phyloP scores from a whole-genome alignment of 2,113 vertebrate genomes.

The Bos javanicus region DNA sequence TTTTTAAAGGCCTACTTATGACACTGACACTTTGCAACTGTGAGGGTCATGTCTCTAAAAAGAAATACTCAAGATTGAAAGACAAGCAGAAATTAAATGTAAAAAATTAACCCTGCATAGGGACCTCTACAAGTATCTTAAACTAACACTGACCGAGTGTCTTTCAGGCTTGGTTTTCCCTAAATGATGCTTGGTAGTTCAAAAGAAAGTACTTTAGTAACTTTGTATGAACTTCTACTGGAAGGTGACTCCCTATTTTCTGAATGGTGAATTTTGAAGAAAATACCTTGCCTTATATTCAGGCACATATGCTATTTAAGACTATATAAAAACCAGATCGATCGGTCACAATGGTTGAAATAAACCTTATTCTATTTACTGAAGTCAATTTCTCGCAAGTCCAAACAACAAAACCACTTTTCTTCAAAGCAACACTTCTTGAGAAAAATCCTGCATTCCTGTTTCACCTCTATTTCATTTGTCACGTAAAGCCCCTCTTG shows the following conservation, averaged over 20 bases:
- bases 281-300: background rate
- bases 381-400: background rate
- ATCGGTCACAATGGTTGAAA: background rate
- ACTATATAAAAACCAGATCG: background rate
- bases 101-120: background rate
- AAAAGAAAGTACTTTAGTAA: background rate
- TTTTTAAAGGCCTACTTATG: background rate
- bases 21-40: background rate
- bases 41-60: background rate
- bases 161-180: background rate
- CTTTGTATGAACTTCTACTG: background rate
- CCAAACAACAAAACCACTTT: constrained; percentile 28
- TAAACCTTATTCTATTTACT: constrained; percentile 12
- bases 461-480: constrained; percentile 24
- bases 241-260: background rate
- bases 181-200: background rate
- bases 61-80: background rate
- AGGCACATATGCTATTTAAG: background rate
- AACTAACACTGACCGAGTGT: background rate
- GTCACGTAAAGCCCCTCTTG: background rate
- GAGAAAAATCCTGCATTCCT: background rate
- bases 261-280: background rate
- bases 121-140: background rate
- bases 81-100: background rate
- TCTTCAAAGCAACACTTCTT: background rate